A percentile compares a stretch with the other conserved stretches of the same genome.
These are phyloP conservation scores for Stegastes partitus DNA, from an alignment of 2,113 vertebrate species.

Conservation along the genomic window DNA sequence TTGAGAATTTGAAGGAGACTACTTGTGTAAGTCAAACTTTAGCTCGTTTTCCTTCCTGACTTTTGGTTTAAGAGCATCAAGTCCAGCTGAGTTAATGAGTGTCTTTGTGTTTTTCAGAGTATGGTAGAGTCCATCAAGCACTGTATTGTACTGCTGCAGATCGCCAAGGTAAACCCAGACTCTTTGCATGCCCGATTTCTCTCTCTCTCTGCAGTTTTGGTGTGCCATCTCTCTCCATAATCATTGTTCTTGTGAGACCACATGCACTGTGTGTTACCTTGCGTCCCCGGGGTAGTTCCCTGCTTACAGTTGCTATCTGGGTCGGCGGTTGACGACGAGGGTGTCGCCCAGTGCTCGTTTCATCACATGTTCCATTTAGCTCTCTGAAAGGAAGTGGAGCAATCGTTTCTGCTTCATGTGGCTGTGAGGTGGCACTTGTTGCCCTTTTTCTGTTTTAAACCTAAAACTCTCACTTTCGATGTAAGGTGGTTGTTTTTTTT, in stretches of 20 bases:
- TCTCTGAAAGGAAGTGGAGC: conserved; percentile 56
- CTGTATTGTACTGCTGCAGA: conserved; percentile 99
- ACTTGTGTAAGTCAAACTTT: conserved; percentile 93
- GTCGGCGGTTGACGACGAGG: conserved; percentile 57
- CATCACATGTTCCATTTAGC: conserved; percentile 71
- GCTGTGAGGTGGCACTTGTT: conserved; percentile 11
- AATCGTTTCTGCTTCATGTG: conserved; percentile 45
- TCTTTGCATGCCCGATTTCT: neutral
- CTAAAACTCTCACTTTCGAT: neutral
- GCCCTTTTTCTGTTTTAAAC: neutral
- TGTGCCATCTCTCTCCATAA: conserved; percentile 29
- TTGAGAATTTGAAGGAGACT: conserved; percentile 96
- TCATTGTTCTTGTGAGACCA: conserved; percentile 45
- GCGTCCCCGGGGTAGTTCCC: conserved; percentile 59
- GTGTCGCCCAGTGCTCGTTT: conserved; percentile 70
- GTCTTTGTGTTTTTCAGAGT: conserved; percentile 86
- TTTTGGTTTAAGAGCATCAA: conserved; percentile 10
- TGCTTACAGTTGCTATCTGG: conserved; percentile 59
- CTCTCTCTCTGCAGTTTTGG: neutral
- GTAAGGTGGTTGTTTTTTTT: too few species aligned
- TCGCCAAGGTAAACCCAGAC: conserved; percentile 95
- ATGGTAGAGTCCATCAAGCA: conserved; percentile 99
- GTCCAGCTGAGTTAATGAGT: conserved; percentile 7
- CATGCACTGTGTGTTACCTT: conserved; percentile 28
- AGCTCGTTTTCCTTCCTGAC: conserved; percentile 23